These are phyloP conservation scores for Pangasius larnaudii DNA, from an alignment of 2,797 vertebrate species.

Conservation along the genomic window DNA sequence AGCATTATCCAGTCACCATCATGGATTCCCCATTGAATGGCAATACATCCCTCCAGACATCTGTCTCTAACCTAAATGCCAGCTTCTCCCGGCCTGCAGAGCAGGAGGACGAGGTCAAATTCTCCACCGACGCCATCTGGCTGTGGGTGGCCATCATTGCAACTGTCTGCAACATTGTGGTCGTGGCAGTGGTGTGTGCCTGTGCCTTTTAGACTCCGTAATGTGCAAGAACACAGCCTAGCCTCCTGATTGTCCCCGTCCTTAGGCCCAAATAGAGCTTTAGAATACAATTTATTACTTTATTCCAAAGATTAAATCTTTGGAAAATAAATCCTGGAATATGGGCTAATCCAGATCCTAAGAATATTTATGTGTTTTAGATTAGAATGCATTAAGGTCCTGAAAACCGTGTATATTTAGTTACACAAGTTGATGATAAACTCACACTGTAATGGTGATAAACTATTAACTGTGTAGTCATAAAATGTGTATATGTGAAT, in stretches of 20 bases:
- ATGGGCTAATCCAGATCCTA: not conserved
- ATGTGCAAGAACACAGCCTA: slow-evolving; percentile 52
- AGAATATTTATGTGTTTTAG: not conserved
- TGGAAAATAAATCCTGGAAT: not conserved
- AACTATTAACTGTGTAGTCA: not conserved
- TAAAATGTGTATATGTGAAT: not conserved
- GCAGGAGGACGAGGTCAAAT: slow-evolving; percentile 74
- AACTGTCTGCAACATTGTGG: slow-evolving; percentile 83
- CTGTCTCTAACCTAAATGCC: slow-evolving; percentile 75
- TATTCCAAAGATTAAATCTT: not conserved
- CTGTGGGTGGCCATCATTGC: slow-evolving; percentile 83
- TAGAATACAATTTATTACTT: not conserved
- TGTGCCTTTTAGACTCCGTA: slow-evolving; percentile 77
- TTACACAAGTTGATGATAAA: not conserved
- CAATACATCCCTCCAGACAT: slow-evolving; percentile 75
- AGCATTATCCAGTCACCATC: slow-evolving; percentile 75
- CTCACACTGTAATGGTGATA: not conserved
- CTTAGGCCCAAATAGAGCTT: not conserved
- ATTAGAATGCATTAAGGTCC: not conserved
- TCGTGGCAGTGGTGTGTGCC: slow-evolving; percentile 83
- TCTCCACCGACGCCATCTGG: slow-evolving; percentile 80
- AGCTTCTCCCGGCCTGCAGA: slow-evolving; percentile 67
- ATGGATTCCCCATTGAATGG: slow-evolving; percentile 82
- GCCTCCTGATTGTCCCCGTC: not conserved
- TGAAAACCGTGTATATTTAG: not conserved